Conservation (phyloP, 2,797 vertebrate species). For the Rhabdomys pumilio region DNA sequence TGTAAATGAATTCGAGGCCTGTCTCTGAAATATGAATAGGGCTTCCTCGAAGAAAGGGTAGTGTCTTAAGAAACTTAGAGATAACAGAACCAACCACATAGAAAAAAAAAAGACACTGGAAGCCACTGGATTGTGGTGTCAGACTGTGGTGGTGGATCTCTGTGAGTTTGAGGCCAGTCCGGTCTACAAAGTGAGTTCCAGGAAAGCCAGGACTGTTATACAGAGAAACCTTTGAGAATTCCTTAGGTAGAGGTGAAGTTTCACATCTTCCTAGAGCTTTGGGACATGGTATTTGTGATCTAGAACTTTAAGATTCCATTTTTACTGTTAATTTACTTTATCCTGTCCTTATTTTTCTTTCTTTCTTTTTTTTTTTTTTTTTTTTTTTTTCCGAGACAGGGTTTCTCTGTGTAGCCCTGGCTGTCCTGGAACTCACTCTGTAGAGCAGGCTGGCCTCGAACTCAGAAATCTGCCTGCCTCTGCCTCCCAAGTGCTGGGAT, state of each 20-base stretch:
- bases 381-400: too few species aligned
- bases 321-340: constrained; percentile 59
- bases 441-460: too few species aligned
- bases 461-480: too few species aligned
- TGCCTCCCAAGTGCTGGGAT: too few species aligned
- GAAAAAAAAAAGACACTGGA: too few species aligned
- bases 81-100: too few species aligned
- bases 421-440: too few species aligned
- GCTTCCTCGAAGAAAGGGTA: constrained; percentile 56
- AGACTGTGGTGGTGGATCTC: neutral
- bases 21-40: constrained; percentile 46
- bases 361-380: too few species aligned
- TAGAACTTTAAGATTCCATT: constrained; percentile 53
- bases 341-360: constrained; percentile 16
- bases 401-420: too few species aligned
- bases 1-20: constrained; percentile 49
- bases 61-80: neutral
- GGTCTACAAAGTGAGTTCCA: neutral
- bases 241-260: constrained; percentile 2
- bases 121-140: too few species aligned
- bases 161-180: neutral
- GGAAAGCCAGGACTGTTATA: neutral
- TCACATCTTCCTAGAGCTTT: constrained; percentile 8
- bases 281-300: constrained; percentile 32
- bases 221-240: neutral